Evolutionary conservation across 2,888 invertebrate genomes (phyloP), one percentile per base, ranked within the genome.

Genomic region (Cephonodes hylas): DNA sequence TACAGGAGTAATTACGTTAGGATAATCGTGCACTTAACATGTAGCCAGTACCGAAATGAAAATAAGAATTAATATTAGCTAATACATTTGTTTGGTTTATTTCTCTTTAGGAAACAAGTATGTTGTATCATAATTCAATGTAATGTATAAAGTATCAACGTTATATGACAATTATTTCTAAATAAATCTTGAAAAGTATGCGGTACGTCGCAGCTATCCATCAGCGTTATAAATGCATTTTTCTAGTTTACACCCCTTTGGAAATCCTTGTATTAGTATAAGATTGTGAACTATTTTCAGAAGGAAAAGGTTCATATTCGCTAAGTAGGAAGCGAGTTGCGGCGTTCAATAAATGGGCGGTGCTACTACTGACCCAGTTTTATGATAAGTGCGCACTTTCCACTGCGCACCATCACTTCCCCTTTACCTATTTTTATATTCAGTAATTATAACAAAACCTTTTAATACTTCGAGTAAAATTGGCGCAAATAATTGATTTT

Each of bases 261-360:
- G 84, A 83, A 73, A 74, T 77, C 66, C 64, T 62, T 58, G 42
- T 48, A 38, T 64, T 72, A 64, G 68, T 66, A 65, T 46, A 62
- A 88, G 69, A 82, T 80, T 86, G 79, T 80, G 67, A 74, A 75
- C 69, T 91, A 83, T 80, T 73, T 69, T 71, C 74, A 75, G 70
- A 63, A 67, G 61, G 63, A 75, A 80, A 91, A 80, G 76, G 89
- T 83, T 80, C 80, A 85, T 83, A 88, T 88, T 85, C 65, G 81
- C 72, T 69, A 73, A 80, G 80, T 75, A 73, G 68, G 68, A 73
- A 67, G 72, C 66, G 68, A 69, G 73, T 71, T 75, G 75, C 69
- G 78, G 73, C 84, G 91, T 85, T 93, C 93, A 84, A 93, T 93
- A 93, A 89, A 90, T 85, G 89, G 93, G 92, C 89, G 92, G 88